Base-by-base conservation (phyloP, 2,113 vertebrate species). In the Coreoperca whiteheadi region DNA sequence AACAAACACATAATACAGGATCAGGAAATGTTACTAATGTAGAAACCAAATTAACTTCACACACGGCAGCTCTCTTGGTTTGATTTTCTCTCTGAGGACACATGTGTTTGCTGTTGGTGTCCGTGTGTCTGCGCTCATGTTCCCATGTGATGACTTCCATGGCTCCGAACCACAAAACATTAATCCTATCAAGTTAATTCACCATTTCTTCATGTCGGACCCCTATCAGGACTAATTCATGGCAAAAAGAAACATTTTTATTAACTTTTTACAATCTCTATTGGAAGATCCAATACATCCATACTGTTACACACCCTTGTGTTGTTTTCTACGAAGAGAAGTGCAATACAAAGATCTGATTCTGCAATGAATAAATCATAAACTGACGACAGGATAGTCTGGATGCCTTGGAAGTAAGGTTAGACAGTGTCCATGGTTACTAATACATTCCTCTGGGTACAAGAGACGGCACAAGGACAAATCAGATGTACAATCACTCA, bases 221-320 rank as follows among this genome's bases (percentile, higher is more conserved):
- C 34, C 25, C 46, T 63, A 12, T 8, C 18, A 32, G 18, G 48
- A 50, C 21, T 23, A 21, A 67, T 28, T 96, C 92, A 94, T 92
- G 95, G 95, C 95, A 97, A 96, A 97, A 97, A 97, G 93, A 95
- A 97, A 96, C 96, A 96, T 96, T 96, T 95, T 96, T 96, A 95
- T 95, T 6, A 37, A 96, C 95, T 96, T 96, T 95, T 96, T 96
- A 96, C 95, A 96, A 97, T 97, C 96, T 97, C 96, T 96, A 97
- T 93, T 53, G 28, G 46, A 54, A 46, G 23, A 18, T 28, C 12
- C 51, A 37, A 59, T 28, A 53, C 95, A 94, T 95, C 95, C 96
- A 96, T 95, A 92, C 94, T 96, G 95, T 96, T 95, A 95, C 93
- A 95, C 96, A 96, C 94, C 94, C 96, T 96, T 96, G 94, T 96